Conservation (phyloP, 2,797 vertebrate species). For the Psittacula echo region DNA sequence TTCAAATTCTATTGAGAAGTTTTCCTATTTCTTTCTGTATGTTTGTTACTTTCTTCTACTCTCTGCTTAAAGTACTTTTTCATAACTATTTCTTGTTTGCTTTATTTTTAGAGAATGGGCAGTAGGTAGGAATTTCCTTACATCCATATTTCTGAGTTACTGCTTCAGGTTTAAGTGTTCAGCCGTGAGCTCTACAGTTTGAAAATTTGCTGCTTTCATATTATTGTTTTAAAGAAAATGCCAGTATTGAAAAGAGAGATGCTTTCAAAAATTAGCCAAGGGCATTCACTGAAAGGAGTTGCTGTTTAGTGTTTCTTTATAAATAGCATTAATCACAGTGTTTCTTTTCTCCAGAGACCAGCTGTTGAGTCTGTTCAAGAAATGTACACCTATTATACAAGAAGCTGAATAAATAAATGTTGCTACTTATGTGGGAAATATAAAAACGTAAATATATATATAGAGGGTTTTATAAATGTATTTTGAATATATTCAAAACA, state of each 20-base stretch:
- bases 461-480: neutral
- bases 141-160: neutral
- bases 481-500: neutral
- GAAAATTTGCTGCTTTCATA: slow-evolving; percentile 27
- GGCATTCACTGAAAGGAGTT: slow-evolving; percentile 1
- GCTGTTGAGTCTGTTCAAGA: slow-evolving; percentile 40
- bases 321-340: slow-evolving; percentile 36
- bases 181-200: slow-evolving; percentile 9
- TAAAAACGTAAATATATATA: neutral
- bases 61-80: neutral
- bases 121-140: neutral
- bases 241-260: slow-evolving; percentile 25
- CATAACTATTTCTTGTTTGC: neutral
- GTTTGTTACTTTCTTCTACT: neutral
- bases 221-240: slow-evolving; percentile 25
- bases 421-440: neutral
- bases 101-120: neutral
- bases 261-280: slow-evolving; percentile 38
- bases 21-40: neutral
- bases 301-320: slow-evolving; percentile 41
- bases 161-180: slow-evolving; percentile 1
- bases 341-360: slow-evolving; percentile 35
- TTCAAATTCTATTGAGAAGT: neutral
- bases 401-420: neutral
- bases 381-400: neutral